A percentile compares a stretch with the other conserved stretches of the same genome.
phyloP scores from a whole-genome alignment of 2,797 vertebrate genomes.

The Clarias fuscus region DNA sequence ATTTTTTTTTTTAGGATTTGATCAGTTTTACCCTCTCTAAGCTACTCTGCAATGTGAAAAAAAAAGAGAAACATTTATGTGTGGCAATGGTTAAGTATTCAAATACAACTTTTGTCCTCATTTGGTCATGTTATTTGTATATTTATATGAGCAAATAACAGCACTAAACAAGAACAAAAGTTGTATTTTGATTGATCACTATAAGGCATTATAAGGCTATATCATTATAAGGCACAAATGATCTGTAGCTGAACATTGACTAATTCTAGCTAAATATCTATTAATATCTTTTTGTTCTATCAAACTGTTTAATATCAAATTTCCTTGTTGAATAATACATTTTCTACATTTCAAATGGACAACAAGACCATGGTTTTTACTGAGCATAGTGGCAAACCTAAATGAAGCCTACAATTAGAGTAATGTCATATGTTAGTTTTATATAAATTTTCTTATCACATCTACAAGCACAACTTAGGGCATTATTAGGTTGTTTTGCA shows the following conservation, averaged over 20 bases:
- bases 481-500: constrained; percentile 62
- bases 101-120: background rate
- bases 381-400: background rate
- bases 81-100: background rate
- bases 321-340: background rate
- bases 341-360: background rate
- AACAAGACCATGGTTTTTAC: background rate
- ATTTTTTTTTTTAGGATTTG: background rate
- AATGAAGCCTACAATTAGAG: background rate
- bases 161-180: no score
- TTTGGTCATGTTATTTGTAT: background rate
- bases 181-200: no score
- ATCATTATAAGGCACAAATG: background rate
- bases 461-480: background rate
- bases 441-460: background rate
- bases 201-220: no score
- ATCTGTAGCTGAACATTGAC: background rate
- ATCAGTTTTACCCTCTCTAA: background rate
- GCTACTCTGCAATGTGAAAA: background rate
- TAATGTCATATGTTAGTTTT: background rate
- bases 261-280: background rate
- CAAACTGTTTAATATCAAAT: background rate
- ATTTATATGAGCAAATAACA: background rate
- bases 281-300: background rate
- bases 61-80: background rate